Percentiles rank a stretch among this genome's conserved stretches.
phyloP scores from a whole-genome alignment of 2,888 invertebrate genomes.

The Petrolisthes cinctipes region DNA sequence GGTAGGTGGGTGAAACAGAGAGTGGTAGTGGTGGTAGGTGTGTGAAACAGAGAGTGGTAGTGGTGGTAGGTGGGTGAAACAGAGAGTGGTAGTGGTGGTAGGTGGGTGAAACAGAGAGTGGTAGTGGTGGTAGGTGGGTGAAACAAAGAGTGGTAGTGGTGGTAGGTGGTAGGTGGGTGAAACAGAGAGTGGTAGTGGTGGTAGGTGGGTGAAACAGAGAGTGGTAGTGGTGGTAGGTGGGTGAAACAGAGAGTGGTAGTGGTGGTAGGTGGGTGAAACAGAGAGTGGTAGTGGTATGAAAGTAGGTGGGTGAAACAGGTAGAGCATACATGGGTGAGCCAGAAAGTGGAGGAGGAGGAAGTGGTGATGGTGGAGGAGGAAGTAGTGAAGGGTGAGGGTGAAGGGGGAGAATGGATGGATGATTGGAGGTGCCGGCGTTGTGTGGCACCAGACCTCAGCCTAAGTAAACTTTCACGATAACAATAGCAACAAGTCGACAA shows the following conservation, averaged over 20 bases:
- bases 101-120: background rate
- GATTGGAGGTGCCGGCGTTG: no score
- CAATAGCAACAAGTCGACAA: no score
- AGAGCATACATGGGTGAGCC: no score
- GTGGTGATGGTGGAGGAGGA: no score
- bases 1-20: background rate
- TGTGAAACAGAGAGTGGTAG: background rate
- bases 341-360: no score
- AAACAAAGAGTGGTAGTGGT: background rate
- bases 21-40: background rate
- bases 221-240: background rate
- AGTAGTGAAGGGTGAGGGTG: no score
- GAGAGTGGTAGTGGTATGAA: no score
- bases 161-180: background rate
- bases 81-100: background rate
- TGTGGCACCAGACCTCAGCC: no score
- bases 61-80: background rate
- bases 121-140: background rate
- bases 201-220: background rate
- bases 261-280: no score
- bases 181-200: background rate
- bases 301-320: background rate
- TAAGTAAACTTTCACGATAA: no score
- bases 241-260: background rate
- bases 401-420: no score